Conservation (phyloP, 2,113 vertebrate species). For the Acrocephalus kingi region DNA sequence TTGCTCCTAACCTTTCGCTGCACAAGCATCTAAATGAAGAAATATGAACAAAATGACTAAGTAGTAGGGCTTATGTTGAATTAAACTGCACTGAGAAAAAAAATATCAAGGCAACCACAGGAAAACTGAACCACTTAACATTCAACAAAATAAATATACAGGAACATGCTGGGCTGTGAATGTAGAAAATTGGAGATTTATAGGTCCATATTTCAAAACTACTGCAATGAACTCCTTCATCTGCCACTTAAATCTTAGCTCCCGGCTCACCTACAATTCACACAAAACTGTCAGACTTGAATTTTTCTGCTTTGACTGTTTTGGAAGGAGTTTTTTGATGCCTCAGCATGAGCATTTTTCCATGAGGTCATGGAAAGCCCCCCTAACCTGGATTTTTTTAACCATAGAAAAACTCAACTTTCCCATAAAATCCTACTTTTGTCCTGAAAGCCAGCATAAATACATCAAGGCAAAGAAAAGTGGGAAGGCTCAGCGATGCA, state of each 20-base stretch:
- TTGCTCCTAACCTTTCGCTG: constrained; percentile 1
- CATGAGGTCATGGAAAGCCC: not conserved
- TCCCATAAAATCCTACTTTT: not conserved
- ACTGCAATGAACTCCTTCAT: constrained; percentile 1
- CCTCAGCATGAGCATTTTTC: not conserved
- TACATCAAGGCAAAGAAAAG: not conserved
- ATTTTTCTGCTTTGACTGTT: not conserved
- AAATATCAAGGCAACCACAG: not conserved
- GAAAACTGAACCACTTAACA: constrained; percentile 27
- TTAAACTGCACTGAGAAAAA: not conserved
- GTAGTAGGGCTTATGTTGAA: not conserved
- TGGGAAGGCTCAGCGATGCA: not conserved
- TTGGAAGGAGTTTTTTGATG: not conserved
- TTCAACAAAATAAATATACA: constrained; percentile 2
- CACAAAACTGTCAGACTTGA: not conserved
- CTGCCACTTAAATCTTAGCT: constrained; percentile 21
- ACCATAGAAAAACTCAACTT: not conserved
- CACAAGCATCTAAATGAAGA: not conserved
- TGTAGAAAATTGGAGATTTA: not conserved
- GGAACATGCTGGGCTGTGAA: not conserved
- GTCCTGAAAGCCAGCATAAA: not conserved
- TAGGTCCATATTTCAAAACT: constrained; percentile 9
- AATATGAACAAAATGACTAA: not conserved
- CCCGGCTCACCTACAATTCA: not conserved
- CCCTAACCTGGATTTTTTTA: not conserved